Percentiles rank a stretch among this genome's conserved stretches.
These are phyloP conservation scores for Hydrophis major DNA, from an alignment of 2,797 vertebrate genomes.

Conservation along the genomic window DNA sequence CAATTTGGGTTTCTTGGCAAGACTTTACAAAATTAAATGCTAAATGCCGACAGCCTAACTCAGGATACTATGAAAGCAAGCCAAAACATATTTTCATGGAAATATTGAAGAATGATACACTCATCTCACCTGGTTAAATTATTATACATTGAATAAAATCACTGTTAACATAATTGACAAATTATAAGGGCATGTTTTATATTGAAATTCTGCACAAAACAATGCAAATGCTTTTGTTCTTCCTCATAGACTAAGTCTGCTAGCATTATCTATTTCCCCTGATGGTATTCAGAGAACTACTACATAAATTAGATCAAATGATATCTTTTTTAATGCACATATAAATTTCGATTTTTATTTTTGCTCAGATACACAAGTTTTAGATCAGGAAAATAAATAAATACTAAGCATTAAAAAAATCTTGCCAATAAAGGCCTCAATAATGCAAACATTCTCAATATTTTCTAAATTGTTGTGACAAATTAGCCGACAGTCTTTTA, in stretches of 20 bases:
- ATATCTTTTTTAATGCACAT: neutral
- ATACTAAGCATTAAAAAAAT: slow-evolving; percentile 7
- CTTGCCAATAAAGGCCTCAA: neutral
- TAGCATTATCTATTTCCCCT: slow-evolving; percentile 43
- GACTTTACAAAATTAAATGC: neutral
- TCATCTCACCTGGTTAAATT: slow-evolving; percentile 16
- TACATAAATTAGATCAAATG: slow-evolving; percentile 22
- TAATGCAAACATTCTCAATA: neutral
- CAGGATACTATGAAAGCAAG: neutral
- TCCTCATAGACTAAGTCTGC: slow-evolving; percentile 39
- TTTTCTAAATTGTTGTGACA: neutral
- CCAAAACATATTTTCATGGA: neutral
- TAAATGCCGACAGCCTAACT: neutral
- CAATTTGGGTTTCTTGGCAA: neutral
- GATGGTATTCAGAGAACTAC: slow-evolving; percentile 36
- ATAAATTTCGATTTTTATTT: neutral
- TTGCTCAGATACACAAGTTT: neutral
- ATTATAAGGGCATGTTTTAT: slow-evolving; percentile 37
- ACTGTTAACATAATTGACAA: slow-evolving; percentile 47
- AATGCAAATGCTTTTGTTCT: slow-evolving; percentile 8
- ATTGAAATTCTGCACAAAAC: slow-evolving; percentile 5
- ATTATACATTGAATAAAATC: slow-evolving; percentile 36
- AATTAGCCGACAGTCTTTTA: neutral
- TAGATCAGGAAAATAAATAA: neutral
- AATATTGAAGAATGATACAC: neutral